Percentiles rank a stretch among this genome's conserved stretches.
These are phyloP conservation scores for Cetonia aurata DNA, from an alignment of 2,888 invertebrate genomes.

Conservation along the genomic window DNA sequence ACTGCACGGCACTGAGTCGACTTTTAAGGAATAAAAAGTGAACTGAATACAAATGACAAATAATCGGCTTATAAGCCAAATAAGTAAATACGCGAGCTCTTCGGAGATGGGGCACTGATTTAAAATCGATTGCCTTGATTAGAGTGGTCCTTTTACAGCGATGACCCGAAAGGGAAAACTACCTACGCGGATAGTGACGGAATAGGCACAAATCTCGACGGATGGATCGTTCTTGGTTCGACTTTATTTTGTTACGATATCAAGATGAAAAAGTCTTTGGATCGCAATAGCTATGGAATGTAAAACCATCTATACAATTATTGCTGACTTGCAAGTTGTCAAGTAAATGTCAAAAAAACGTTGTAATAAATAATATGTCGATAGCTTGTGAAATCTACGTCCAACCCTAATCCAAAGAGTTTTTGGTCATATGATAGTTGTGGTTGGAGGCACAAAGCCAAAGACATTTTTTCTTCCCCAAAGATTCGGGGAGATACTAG, in stretches of 20 bases:
- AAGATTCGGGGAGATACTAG: no score
- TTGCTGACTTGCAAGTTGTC: no score
- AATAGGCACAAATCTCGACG: constrained; percentile 33
- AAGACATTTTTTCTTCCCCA: no score
- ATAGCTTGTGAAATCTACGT: no score
- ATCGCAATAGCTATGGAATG: no score
- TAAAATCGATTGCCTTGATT: constrained; percentile 41
- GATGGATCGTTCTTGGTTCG: constrained; percentile 12
- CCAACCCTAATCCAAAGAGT: no score
- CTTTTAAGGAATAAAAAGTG: constrained; percentile 48
- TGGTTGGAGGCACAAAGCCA: no score
- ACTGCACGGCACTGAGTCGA: constrained; percentile 41
- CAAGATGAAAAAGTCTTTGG: no score
- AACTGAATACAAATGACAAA: constrained; percentile 57
- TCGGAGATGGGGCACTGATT: constrained; percentile 39
- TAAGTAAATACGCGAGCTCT: constrained; percentile 42
- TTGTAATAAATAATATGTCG: no score
- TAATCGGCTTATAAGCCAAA: constrained; percentile 49
- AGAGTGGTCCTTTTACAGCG: constrained; percentile 36
- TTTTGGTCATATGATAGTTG: constrained; percentile 5
- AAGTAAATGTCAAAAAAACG: no score
- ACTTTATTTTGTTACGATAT: constrained; percentile 35
- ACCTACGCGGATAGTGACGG: constrained; percentile 9
- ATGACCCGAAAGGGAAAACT: constrained; percentile 10
- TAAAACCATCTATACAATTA: no score